Evolutionary conservation across 2,113 vertebrate genomes (phyloP).

Genomic region (Calidris pugnax): DNA sequence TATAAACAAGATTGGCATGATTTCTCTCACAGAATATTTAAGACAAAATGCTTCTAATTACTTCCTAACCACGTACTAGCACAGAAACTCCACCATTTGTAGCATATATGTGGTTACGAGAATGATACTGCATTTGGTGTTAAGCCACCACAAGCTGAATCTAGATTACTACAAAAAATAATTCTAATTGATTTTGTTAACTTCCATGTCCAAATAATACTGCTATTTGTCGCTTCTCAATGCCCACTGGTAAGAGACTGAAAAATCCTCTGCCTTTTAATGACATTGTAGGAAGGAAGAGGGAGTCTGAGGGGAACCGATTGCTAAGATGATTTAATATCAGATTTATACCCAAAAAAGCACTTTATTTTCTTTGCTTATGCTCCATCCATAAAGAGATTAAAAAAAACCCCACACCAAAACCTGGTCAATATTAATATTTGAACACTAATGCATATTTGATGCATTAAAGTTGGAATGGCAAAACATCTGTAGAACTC

Average conservation of each 20-base stretch:
- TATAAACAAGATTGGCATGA: neutral
- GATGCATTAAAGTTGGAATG: slow-evolving; percentile 32
- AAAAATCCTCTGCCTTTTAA: neutral
- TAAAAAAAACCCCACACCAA: neutral
- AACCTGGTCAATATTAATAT: slow-evolving; percentile 28
- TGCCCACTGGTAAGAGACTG: neutral
- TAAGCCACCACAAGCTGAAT: neutral
- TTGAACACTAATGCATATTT: slow-evolving; percentile 43
- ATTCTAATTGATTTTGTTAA: neutral
- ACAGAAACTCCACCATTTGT: neutral
- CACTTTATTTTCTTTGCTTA: neutral
- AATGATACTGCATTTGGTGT: neutral
- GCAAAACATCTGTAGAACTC: neutral
- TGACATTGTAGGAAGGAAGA: neutral
- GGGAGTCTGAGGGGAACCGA: neutral
- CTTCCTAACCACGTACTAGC: neutral
- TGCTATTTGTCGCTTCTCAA: neutral
- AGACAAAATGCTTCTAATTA: neutral
- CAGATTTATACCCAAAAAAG: neutral
- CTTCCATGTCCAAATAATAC: neutral
- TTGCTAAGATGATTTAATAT: neutral
- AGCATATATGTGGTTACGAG: neutral
- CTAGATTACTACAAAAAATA: neutral
- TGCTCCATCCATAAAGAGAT: neutral
- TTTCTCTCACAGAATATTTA: neutral